Percentiles rank a stretch among this genome's conserved stretches.
Evolutionary conservation across 64 coral and sea anemone species (phyloP).

Genomic region (Dendronephthya gigantea): DNA sequence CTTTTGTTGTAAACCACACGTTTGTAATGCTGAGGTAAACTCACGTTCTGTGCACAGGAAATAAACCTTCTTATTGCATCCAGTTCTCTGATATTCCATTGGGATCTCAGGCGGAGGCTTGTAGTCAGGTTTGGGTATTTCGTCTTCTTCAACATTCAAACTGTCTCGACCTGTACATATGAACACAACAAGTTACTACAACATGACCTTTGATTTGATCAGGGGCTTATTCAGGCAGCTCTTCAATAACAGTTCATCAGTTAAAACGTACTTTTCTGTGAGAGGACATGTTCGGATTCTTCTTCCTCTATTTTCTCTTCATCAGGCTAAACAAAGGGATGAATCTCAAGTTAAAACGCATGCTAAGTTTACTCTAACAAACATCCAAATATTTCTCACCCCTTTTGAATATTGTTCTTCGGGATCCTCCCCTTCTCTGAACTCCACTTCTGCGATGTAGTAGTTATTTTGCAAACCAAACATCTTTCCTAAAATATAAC

Average conservation of each 20-base stretch:
- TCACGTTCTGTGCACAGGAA: slow-evolving; percentile 87
- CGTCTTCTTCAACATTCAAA: slow-evolving; percentile 78
- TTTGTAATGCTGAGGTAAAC: too few species aligned
- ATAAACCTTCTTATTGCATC: slow-evolving; percentile 96
- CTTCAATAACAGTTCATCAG: not conserved
- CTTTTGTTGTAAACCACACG: too few species aligned
- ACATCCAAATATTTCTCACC: too few species aligned
- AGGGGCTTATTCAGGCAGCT: not conserved
- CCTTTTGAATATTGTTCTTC: slow-evolving; percentile 34
- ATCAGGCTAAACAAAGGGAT: not conserved
- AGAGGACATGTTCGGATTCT: not conserved
- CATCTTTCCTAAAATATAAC: slow-evolving; percentile 60
- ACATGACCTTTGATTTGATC: too few species aligned
- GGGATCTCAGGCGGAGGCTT: slow-evolving; percentile 68
- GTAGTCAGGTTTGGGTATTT: slow-evolving; percentile 69
- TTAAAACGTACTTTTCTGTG: not conserved
- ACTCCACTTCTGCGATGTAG: slow-evolving; percentile 87
- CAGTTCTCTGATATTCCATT: slow-evolving; percentile 64
- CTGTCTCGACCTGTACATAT: slow-evolving; percentile 30
- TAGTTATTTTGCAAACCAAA: slow-evolving; percentile 84
- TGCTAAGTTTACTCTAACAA: too few species aligned
- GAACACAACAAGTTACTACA: not conserved
- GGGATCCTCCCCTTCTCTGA: slow-evolving; percentile 80
- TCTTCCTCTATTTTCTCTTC: not conserved
- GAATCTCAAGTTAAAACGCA: too few species aligned